Evolutionary conservation across 2,888 invertebrate genomes (phyloP), one percentile per base, ranked within the genome.

Genomic region (Pasiphila rectangulata): DNA sequence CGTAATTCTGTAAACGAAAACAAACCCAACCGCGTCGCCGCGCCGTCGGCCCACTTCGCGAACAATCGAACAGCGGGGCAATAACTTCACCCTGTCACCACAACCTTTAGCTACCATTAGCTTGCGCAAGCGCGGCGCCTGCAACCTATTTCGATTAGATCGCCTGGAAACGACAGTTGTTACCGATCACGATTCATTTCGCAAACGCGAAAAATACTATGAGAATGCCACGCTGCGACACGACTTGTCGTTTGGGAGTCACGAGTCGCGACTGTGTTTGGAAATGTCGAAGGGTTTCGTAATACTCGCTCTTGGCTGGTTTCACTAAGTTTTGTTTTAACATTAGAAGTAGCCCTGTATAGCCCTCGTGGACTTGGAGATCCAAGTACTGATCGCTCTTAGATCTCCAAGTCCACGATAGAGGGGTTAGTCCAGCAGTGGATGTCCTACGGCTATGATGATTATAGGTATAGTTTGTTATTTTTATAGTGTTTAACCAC

Each of bases 231-330:
- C 16, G 30, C n/a, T 1, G n/a, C 30, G 30, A 30, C 32, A 29
- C 83, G 87, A 78, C 82, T 83, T 83, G 85, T 83, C 84, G 86
- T 87, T 87, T 80, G 61, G 69, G 54, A 83, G 84, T 86, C 86
- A 87, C 86, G 88, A 82, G 59, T 54, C 51, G 51, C 61, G 63
- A n/a, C 55, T 61, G 67, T 27, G 24, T 27, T 32, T 29, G 35
- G 57, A 87, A 87, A 86, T 85, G 86, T 79, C 85, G 79, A 72
- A 72, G 65, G 66, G 36, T 54, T 46, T 43, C 44, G 43, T 27
- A 46, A 40, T 17, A 27, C 19, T 32, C 20, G 32, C 10, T 25
- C 21, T 37, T 27, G 29, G 17, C 16, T 32, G 32, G n/a, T n/a
- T n/a, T n/a, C n/a, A n/a, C n/a, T n/a, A n/a, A n/a, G n/a, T n/a